Evolutionary conservation across 2,113 vertebrate species (phyloP), one percentile per base, ranked within the genome.

Genomic region (Hystrix cristata): DNA sequence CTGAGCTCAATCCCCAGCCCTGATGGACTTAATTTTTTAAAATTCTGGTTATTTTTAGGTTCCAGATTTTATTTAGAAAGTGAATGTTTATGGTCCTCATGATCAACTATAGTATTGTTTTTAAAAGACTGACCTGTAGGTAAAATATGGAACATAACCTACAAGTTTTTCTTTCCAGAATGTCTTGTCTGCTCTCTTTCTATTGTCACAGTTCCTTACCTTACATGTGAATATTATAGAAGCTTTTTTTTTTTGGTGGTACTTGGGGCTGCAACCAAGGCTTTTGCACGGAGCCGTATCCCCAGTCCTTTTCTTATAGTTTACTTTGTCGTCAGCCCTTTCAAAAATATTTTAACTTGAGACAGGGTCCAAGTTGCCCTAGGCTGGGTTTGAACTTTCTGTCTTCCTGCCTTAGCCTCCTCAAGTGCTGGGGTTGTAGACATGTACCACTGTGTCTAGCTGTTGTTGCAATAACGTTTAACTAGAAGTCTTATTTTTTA

Each of bases 81-180:
- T 76, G 51, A 59, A 65, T 94, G 57, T 29, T 81, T 34, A 27
- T 48, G 82, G 19, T 80, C 64, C 3, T 74, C 10, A 57, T 72
- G 29, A 48, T 85, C 64, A 90, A 62, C 29, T 64, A 38, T 13
- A 43, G 27, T 60, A 55, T 4, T 82, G 34, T 69, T 95, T 93
- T 96, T 87, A 19, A 89, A 92, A 76, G 67, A 46, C 38, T 7
- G 18, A 59, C 38, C 34, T 51, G 3, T 53, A 90, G 48, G 14
- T 64, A 59, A 25, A 90, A 62, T 83, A 78, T 29, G 83, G 78
- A 78, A 23, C 27, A 71, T 38, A 27, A 25, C 51, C 7, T 48
- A 21, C 18, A 38, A 60, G 14, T 79, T 83, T 92, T 59, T 95
- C 48, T 94, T 79, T 96, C 38, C 60, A 57, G n/a, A 82, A 81